Conservation (phyloP, 2,797 vertebrate species). For the Smutsia gigantea region DNA sequence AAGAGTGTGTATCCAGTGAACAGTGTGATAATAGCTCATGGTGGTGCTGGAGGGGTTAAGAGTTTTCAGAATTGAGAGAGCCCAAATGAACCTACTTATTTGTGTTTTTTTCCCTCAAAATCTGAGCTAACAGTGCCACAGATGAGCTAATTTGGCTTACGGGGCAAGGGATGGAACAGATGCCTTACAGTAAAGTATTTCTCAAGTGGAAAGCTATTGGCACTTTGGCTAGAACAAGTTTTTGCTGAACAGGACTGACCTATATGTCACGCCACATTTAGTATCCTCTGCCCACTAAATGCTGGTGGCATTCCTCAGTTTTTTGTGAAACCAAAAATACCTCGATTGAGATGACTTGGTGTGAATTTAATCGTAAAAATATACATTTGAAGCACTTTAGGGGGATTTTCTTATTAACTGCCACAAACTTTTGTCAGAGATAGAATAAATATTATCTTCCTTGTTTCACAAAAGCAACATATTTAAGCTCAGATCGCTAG, state of each 20-base stretch:
- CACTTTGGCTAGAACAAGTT: background rate
- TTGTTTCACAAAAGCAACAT: background rate
- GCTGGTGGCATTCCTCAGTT: too few relatives aligned
- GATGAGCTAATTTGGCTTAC: background rate
- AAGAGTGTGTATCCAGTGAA: background rate
- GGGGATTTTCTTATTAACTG: background rate
- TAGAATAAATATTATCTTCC: background rate
- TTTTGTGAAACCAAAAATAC: background rate
- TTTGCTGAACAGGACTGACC: background rate
- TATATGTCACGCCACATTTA: background rate
- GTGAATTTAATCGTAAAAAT: background rate
- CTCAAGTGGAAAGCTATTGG: background rate
- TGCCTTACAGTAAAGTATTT: background rate
- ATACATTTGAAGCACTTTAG: background rate
- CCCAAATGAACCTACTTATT: background rate
- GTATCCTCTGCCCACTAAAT: background rate
- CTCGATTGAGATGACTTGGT: background rate
- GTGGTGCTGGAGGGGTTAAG: background rate
- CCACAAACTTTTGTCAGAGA: background rate
- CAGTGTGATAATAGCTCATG: background rate
- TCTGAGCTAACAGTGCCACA: background rate
- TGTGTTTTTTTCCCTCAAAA: background rate
- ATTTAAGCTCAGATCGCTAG: background rate
- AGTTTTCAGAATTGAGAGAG: background rate
- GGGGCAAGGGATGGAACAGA: background rate